A percentile compares a stretch with the other conserved stretches of the same genome.
These are phyloP conservation scores for Bathynomus jamesi DNA, from an alignment of 1,140 invertebrate genomes.

Conservation along the genomic window DNA sequence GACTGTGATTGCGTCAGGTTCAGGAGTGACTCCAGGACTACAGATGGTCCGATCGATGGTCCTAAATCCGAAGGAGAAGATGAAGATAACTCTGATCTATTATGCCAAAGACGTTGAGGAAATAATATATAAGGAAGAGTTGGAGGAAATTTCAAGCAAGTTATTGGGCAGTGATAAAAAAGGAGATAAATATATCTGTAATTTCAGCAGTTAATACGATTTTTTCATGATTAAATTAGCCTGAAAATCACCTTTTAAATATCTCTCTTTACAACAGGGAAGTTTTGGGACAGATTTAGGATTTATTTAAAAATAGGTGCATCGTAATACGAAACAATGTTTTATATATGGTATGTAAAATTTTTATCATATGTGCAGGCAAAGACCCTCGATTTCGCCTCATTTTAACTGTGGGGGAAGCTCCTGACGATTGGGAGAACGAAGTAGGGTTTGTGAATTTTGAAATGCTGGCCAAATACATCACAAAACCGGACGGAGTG, in stretches of 20 bases:
- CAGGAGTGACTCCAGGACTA: slow-evolving; percentile 15
- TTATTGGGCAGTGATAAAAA: too few relatives aligned
- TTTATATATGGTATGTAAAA: background rate
- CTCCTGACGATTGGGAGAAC: background rate
- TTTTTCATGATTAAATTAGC: background rate
- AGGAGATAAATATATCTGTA: too few relatives aligned
- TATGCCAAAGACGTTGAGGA: slow-evolving; percentile 12
- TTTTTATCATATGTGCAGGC: background rate
- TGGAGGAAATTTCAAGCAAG: slow-evolving; percentile 3
- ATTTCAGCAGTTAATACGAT: background rate
- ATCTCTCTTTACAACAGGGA: background rate
- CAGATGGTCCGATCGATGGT: slow-evolving; percentile 13
- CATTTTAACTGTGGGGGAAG: background rate
- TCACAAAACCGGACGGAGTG: background rate
- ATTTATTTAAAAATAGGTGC: background rate
- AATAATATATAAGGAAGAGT: slow-evolving; percentile 36
- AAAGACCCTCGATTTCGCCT: background rate
- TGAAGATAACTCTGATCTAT: slow-evolving; percentile 1
- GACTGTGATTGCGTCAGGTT: slow-evolving; percentile 15
- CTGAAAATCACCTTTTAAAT: background rate
- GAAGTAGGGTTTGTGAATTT: background rate
- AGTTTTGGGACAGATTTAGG: too few relatives aligned
- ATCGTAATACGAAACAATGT: background rate
- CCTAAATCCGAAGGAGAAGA: background rate
- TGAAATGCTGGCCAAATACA: background rate